Evolutionary conservation across 2,797 vertebrate species (phyloP).

Genomic region (Natrix natrix): DNA sequence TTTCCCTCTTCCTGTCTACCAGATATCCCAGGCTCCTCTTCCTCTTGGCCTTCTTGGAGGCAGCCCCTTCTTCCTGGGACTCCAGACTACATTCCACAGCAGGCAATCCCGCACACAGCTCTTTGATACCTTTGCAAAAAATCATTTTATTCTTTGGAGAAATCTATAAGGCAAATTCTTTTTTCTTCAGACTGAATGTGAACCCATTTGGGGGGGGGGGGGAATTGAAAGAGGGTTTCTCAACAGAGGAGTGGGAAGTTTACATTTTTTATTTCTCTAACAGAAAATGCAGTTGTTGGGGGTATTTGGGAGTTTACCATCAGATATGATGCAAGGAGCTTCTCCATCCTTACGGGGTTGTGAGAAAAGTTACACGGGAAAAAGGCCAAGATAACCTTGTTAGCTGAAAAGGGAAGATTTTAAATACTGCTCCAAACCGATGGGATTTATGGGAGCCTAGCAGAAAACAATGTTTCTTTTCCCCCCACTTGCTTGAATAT

Average conservation of each 20-base stretch:
- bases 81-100: background rate
- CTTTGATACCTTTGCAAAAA: background rate
- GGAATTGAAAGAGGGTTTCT: background rate
- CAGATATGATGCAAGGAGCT: conserved; percentile 24
- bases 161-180: background rate
- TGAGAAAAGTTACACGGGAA: conserved; percentile 28
- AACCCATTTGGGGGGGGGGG: background rate
- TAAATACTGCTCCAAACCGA: conserved; percentile 32
- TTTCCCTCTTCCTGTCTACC: background rate
- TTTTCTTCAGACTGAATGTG: background rate
- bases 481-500: conserved; percentile 30
- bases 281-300: background rate
- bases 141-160: background rate
- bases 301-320: conserved; percentile 3
- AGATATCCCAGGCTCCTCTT: background rate
- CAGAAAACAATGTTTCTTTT: conserved; percentile 43
- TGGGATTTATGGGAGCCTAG: conserved; percentile 29
- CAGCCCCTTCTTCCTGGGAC: background rate
- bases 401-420: conserved; percentile 24
- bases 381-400: background rate
- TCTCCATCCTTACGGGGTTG: conserved; percentile 30
- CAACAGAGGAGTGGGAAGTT: background rate
- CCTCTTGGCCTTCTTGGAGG: background rate
- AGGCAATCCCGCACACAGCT: background rate
- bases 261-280: conserved; percentile 15